Evolutionary conservation across 2,888 invertebrate genomes (phyloP).

Genomic region (Saturnia pavonia): DNA sequence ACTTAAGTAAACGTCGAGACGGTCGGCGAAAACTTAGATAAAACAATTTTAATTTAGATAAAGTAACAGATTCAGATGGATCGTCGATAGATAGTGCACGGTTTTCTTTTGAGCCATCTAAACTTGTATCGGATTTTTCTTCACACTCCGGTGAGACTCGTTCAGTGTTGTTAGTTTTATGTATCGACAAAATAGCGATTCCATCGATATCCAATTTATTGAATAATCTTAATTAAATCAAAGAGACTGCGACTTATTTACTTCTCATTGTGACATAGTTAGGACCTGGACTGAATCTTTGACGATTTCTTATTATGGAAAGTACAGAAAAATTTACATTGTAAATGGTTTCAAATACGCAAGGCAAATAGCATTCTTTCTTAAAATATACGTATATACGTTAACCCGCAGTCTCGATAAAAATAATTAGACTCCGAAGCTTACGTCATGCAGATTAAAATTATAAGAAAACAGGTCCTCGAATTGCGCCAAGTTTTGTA

Average conservation of each 20-base stretch:
- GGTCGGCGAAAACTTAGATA: slow-evolving; percentile 32
- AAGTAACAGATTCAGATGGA: slow-evolving; percentile 41
- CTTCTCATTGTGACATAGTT: no score
- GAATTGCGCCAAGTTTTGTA: no score
- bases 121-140: slow-evolving; percentile 52
- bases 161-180: slow-evolving; percentile 2
- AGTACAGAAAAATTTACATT: no score
- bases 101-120: slow-evolving; percentile 45
- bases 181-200: slow-evolving; percentile 11
- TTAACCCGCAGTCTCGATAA: no score
- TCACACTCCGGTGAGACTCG: slow-evolving; percentile 9
- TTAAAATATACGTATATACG: no score
- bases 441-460: no score
- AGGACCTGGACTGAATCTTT: no score
- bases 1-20: slow-evolving; percentile 43
- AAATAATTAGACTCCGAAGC: no score
- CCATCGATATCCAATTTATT: background rate
- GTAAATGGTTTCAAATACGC: no score
- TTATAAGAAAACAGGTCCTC: no score
- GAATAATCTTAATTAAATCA: background rate
- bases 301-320: no score
- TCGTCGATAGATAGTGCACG: slow-evolving; percentile 21
- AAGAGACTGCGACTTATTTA: background rate
- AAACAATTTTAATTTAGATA: slow-evolving; percentile 56
- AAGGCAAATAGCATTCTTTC: no score